Percentiles rank a stretch among this genome's conserved stretches.
phyloP scores from a whole-genome alignment of 2,888 invertebrate genomes.

The Ferrisia virgata region DNA sequence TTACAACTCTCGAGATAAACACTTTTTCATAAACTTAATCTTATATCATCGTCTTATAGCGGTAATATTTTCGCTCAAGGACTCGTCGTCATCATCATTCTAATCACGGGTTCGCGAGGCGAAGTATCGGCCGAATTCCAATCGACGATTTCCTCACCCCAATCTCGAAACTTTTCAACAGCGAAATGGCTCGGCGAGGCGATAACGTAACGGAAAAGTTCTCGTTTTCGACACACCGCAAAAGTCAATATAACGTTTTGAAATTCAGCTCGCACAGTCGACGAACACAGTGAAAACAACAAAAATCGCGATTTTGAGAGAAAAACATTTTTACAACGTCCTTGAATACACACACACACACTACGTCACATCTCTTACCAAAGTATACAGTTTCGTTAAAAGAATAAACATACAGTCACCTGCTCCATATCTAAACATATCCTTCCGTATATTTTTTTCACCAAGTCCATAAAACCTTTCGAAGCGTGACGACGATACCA shows the following conservation, averaged over 20 bases:
- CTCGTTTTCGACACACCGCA: background rate
- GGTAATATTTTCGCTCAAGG: background rate
- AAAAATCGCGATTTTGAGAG: background rate
- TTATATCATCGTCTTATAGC: background rate
- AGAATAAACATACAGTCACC: background rate
- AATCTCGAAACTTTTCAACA: background rate
- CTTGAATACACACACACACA: background rate
- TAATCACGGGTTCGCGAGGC: background rate
- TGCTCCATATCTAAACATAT: background rate
- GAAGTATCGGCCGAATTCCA: background rate
- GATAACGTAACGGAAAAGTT: background rate
- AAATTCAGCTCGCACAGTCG: background rate
- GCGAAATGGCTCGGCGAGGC: no score
- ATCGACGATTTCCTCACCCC: background rate
- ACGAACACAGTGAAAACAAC: background rate
- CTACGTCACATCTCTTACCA: no score
- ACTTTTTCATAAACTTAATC: background rate
- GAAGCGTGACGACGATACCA: background rate
- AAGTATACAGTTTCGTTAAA: background rate
- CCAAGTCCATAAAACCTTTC: background rate
- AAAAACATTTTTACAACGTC: background rate
- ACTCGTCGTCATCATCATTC: background rate
- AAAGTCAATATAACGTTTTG: background rate
- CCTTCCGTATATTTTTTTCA: background rate
- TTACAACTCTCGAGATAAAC: background rate